Base-by-base conservation (phyloP, 1,140 invertebrate genomes). In the Venturia canescens region DNA sequence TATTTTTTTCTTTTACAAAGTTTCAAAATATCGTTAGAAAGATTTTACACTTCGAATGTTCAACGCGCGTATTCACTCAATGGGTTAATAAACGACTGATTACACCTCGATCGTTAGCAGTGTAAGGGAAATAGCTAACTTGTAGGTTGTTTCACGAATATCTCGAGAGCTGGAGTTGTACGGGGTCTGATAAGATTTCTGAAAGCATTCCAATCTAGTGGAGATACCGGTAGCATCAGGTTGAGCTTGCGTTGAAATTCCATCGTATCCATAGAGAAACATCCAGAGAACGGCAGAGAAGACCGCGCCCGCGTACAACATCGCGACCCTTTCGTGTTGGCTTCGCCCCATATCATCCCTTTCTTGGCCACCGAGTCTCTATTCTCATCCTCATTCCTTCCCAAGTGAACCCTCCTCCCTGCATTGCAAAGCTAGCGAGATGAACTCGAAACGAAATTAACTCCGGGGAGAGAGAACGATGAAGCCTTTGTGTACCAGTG, bases 171-270 rank as follows among this genome's bases (percentile, higher is more conserved):
- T 66, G 60, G 23, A 44, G 38, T 27, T 27, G 60, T 27, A 13
- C 60, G 2, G 60, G 9, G 27, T 66, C 60, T 23, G 9, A 27
- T 27, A 15, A 13, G 60, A 66, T 66, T 66, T 66, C 23, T 15
- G 60, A 66, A 27, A 27, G 23, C 60, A 66, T 66, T 66, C 60
- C 60, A 66, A 26, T 26, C n/a, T 27, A 3, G 60, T 66, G 23
- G 23, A 66, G 60, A 66, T 66, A 66, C 60, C 60, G 53, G 18
- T 57, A 66, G 60, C 21, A 23, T n/a, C n/a, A n/a, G 4, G 53
- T 23, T 29, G 60, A 13, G 3, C 23, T 66, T 66, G 60, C 23
- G 26, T 66, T 3, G 23, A 66, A 66, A 66, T 66, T 66, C 60
- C 60, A 9, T 27, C 23, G 2, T 27, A 23, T 23, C 23, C 60